A percentile compares a stretch with the other conserved stretches of the same genome.
Evolutionary conservation across 64 coral and sea anemone genomes (phyloP).

Genomic region (Astreopora myriophthalma): DNA sequence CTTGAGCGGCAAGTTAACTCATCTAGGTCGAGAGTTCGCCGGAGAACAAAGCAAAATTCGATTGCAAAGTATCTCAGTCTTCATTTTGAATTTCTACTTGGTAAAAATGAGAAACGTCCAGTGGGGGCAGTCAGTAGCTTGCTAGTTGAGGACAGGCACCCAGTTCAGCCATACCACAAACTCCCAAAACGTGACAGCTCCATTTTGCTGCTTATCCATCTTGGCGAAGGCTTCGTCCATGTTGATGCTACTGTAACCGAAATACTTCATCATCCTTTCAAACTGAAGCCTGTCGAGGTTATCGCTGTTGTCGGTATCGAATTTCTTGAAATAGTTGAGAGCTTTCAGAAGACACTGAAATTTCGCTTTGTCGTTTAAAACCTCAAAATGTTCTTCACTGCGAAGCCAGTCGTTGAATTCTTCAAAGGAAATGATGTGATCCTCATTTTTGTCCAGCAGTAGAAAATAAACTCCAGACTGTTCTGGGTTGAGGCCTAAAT

Average conservation of each 20-base stretch:
- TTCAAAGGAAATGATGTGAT: conserved; percentile 40
- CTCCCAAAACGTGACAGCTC: conserved; percentile 42
- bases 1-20: too few species aligned
- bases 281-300: conserved; percentile 29
- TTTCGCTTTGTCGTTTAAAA: conserved; percentile 25
- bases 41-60: too few species aligned
- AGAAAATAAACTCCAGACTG: conserved; percentile 10
- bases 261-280: conserved; percentile 33
- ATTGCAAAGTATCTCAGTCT: too few species aligned
- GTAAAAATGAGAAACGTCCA: too few species aligned
- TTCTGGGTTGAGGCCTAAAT: conserved; percentile 22
- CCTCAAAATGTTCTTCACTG: conserved; percentile 30
- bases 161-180: conserved; percentile 45
- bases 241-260: conserved; percentile 5
- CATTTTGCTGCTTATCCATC: conserved; percentile 23
- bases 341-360: conserved; percentile 12
- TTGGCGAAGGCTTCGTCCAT: conserved; percentile 27
- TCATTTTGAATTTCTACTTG: neutral
- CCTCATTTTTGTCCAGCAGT: conserved; percentile 46
- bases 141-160: conserved; percentile 17
- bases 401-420: conserved; percentile 51
- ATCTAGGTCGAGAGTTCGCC: too few species aligned
- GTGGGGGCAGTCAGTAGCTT: neutral
- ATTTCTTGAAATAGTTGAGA: neutral
- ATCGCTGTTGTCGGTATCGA: conserved; percentile 27